phyloP scores from a whole-genome alignment of 92 coral and sea anemone species.

The Anthopleura xanthogrammica region DNA sequence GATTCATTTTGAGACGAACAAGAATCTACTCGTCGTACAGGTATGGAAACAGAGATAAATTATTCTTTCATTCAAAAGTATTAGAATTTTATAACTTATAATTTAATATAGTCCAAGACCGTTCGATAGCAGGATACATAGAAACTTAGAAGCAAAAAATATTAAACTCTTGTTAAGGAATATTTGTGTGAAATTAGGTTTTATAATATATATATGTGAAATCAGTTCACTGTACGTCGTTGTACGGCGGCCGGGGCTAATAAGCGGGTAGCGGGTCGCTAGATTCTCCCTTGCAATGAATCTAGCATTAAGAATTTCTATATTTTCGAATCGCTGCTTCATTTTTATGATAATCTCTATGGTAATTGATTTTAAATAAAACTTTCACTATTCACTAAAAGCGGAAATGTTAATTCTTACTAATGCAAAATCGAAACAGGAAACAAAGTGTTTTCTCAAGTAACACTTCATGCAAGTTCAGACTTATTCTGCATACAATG shows the following conservation, averaged over 20 bases:
- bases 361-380: neutral
- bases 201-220: no score
- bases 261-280: no score
- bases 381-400: neutral
- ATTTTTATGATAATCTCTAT: neutral
- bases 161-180: no score
- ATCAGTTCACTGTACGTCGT: no score
- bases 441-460: neutral
- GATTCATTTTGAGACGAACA: slow-evolving; percentile 55
- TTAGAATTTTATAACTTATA: neutral
- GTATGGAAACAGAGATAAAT: slow-evolving; percentile 20
- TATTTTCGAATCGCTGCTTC: neutral
- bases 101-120: no score
- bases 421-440: neutral
- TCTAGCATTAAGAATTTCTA: no score
- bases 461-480: neutral
- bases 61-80: neutral
- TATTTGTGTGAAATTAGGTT: no score
- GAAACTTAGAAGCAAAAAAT: no score
- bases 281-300: no score
- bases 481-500: neutral
- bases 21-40: slow-evolving; percentile 74
- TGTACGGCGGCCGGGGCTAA: no score
- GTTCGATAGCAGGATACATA: no score
- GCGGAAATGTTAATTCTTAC: neutral